Conservation (phyloP, 2,113 vertebrate species). For the Chascanopsetta lugubris region DNA sequence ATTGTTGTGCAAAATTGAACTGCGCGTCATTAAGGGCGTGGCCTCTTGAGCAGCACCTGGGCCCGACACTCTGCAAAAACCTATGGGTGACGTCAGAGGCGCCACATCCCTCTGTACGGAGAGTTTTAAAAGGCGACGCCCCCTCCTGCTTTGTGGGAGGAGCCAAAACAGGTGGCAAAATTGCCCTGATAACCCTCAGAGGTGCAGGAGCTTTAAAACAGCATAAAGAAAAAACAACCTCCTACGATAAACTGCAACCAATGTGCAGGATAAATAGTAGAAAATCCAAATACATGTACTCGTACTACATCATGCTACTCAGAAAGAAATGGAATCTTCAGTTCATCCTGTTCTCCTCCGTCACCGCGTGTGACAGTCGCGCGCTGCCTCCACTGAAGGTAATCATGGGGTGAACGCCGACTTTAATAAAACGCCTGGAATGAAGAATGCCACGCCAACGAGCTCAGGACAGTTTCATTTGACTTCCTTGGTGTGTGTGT, state of each 20-base stretch:
- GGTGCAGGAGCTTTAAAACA: no score
- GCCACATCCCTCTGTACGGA: no score
- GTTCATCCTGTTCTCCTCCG: not conserved
- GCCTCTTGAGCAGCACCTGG: no score
- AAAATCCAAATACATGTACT: no score
- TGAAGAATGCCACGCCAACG: not conserved
- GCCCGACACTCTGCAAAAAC: no score
- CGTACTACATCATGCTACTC: not conserved
- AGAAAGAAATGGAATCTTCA: not conserved
- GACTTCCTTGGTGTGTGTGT: not conserved
- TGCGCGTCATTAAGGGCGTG: no score
- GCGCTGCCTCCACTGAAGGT: not conserved
- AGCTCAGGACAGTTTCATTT: constrained; percentile 1
- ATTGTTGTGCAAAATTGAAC: no score
- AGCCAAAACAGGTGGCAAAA: no score
- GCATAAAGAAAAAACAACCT: not conserved
- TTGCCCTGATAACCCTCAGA: no score
- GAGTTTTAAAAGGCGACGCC: no score
- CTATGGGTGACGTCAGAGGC: no score
- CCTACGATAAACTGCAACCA: not conserved
- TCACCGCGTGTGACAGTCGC: not conserved
- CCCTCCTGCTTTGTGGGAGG: no score
- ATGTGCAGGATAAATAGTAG: not conserved
- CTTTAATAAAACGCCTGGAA: not conserved
- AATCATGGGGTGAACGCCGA: not conserved